These are phyloP conservation scores for Homarus gammarus DNA, from an alignment of 2,888 invertebrate species.

Conservation along the genomic window DNA sequence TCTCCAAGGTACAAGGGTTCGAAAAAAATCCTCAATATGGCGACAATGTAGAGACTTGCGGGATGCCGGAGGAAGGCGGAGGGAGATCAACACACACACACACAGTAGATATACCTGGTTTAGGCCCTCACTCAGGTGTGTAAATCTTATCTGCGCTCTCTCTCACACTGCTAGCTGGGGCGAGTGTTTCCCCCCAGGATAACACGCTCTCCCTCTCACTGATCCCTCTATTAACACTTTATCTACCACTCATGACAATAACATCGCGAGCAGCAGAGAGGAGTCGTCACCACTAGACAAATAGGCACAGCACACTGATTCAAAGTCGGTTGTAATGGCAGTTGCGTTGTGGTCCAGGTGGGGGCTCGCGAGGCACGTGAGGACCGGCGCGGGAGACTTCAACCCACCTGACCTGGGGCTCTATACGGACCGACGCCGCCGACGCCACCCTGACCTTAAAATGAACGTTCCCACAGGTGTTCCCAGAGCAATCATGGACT, in stretches of 20 bases:
- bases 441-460: slow-evolving; percentile 21
- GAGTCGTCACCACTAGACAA: neutral
- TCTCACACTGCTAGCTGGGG: too few relatives aligned
- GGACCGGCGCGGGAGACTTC: slow-evolving; percentile 1
- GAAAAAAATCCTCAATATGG: too few relatives aligned
- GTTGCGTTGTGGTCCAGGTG: neutral
- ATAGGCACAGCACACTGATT: slow-evolving; percentile 27
- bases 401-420: slow-evolving; percentile 42
- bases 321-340: slow-evolving; percentile 24
- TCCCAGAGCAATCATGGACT: neutral
- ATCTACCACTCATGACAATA: neutral
- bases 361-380: slow-evolving; percentile 11
- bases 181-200: neutral
- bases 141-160: too few relatives aligned
- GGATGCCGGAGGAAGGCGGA: too few relatives aligned
- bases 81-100: too few relatives aligned
- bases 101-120: too few relatives aligned
- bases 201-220: neutral
- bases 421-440: slow-evolving; percentile 1
- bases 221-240: neutral
- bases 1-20: neutral
- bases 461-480: neutral
- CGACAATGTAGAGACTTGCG: too few relatives aligned
- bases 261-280: neutral
- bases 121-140: too few relatives aligned